phyloP scores from a whole-genome alignment of 2,797 vertebrate species.

The Hyperoplus immaculatus region DNA sequence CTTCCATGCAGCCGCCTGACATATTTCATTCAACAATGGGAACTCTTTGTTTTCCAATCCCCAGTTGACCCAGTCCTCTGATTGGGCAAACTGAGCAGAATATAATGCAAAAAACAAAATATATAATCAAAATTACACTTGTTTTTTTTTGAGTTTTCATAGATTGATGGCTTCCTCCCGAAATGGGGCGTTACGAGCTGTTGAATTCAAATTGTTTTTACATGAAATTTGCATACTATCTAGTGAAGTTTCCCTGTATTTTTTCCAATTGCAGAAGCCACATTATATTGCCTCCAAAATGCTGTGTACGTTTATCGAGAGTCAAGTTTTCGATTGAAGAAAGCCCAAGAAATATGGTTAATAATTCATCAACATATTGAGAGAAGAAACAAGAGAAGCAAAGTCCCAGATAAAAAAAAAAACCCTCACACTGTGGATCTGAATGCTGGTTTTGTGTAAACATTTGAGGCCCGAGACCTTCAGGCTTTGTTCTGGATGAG shows the following conservation, averaged over 20 bases:
- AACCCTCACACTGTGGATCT: constrained; percentile 36
- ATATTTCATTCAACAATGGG: constrained; percentile 28
- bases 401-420: constrained; percentile 65
- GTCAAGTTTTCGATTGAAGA: constrained; percentile 25
- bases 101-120: not conserved
- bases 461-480: constrained; percentile 40
- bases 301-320: constrained; percentile 11
- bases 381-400: constrained; percentile 29
- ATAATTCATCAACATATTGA: constrained; percentile 59
- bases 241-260: not conserved
- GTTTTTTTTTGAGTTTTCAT: constrained; percentile 13
- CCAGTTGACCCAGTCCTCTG: constrained; percentile 15
- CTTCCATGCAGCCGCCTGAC: constrained; percentile 37
- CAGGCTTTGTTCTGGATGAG: constrained; percentile 56
- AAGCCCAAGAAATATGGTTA: constrained; percentile 51
- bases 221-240: not conserved
- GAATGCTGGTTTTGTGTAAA: constrained; percentile 49
- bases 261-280: not conserved
- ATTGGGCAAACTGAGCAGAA: not conserved
- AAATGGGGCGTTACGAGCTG: not conserved
- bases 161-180: constrained; percentile 19
- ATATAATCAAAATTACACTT: not conserved
- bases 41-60: constrained; percentile 13
- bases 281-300: constrained; percentile 9
- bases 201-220: constrained; percentile 8